phyloP scores from a whole-genome alignment of 2,888 invertebrate species.

The Abscondita cerata region DNA sequence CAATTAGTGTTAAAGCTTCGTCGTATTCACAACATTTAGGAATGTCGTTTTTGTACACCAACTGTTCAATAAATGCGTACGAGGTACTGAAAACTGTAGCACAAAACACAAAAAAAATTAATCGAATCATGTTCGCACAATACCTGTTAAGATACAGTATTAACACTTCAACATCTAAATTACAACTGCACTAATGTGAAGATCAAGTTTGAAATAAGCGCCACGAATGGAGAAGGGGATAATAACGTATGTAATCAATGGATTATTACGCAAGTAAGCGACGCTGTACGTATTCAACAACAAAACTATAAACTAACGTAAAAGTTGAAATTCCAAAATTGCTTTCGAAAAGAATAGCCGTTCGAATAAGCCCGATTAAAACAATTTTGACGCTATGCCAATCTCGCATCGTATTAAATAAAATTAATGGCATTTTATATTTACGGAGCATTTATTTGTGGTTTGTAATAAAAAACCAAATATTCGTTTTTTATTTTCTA shows the following conservation, averaged over 20 bases:
- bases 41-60: constrained; percentile 7
- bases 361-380: too few species aligned
- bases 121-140: constrained; percentile 8
- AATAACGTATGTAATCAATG: not conserved
- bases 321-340: too few species aligned
- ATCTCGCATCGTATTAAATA: too few species aligned
- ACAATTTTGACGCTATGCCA: too few species aligned
- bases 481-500: too few species aligned
- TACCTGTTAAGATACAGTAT: not conserved
- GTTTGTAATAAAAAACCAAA: too few species aligned
- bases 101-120: constrained; percentile 5
- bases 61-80: constrained; percentile 16
- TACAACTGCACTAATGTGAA: not conserved
- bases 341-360: too few species aligned
- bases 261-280: not conserved
- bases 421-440: too few species aligned
- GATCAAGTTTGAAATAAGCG: constrained; percentile 5
- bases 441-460: too few species aligned
- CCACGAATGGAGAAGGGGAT: not conserved
- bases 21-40: constrained; percentile 18
- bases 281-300: not conserved
- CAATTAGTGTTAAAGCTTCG: constrained; percentile 2
- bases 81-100: not conserved
- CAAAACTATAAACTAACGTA: too few species aligned
- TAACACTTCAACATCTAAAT: not conserved